Base-by-base conservation (phyloP, 37 sponge, comb jelly and placozoan genomes). In the Cliona cf. orientalis region DNA sequence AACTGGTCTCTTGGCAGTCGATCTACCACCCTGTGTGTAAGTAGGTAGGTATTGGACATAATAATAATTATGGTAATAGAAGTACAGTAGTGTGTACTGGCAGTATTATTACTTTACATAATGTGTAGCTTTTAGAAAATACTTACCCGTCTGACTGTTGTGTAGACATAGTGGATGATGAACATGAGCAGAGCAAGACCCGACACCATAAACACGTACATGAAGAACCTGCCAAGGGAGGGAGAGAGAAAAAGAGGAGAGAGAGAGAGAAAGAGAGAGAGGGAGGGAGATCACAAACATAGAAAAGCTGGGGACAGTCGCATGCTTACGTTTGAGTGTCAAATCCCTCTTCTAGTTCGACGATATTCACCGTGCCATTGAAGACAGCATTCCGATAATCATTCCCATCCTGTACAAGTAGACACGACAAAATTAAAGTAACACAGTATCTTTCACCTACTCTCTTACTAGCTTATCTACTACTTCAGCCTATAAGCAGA, bases 121-220 rank as follows among this genome's bases (percentile, higher is more conserved):
- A n/a, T n/a, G n/a, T n/a, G n/a, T n/a, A n/a, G n/a, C n/a, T n/a
- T n/a, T n/a, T n/a, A n/a, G n/a, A n/a, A 4, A 11, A 23, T 41
- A 70, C 90, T 64, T 44, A 93, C 93, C 80, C 82, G 82, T 31
- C 80, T 71, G 38, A 86, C 84, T 14, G 87, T 68, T 5, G 95
- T 91, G 78, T 88, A 95, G 35, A 88, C 95, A 59, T 91, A 95
- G 74, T 95, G 89, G 29, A 88, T 34, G 33, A 95, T 76, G 73
- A 95, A 95, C 92, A 90, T 88, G 14, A 95, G 70, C 1, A 95
- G 81, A 41, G 78, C 81, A 19, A 95, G 40, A 0, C 95, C 95
- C 63, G 95, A 88, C 26, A 91, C 76, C 95, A 95, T 95, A 80
- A 95, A 91, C 64, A 95, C 79, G 55, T 95, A 95, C 95, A 95